Base-by-base conservation (phyloP, 2,888 invertebrate genomes). In the Mimas tiliae region DNA sequence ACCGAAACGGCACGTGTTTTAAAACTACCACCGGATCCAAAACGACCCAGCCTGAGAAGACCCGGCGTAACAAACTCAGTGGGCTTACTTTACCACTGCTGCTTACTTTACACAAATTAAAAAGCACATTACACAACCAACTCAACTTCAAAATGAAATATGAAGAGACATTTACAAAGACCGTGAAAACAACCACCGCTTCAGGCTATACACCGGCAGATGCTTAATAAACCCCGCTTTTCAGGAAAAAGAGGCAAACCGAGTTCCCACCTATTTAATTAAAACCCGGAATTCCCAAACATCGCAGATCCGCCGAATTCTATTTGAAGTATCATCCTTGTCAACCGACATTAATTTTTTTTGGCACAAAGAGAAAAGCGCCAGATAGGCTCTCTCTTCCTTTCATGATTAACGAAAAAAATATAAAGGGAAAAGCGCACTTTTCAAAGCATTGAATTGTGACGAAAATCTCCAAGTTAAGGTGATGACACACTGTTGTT, bases 401-500 rank as follows among this genome's bases (percentile, higher is more conserved):
- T 58, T 58, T 58, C 58, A 12, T 58, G 58, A 58, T 58, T 58
- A 58, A 58, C 58, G 42, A 58, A 58, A 58, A 58, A 58, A 58
- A 58, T 42, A 58, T 58, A n/a, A 58, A 58, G 16, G 38, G 19
- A 58, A 38, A 58, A 58, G 38, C 58, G 42, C 58, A 58, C 42
- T 58, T 58, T 58, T 58, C 58, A 58, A 58, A 58, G 58, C 58
- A 58, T 58, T 58, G 58, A 58, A 58, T 19, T 58, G 38, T 58
- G 58, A 42, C 19, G 58, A 58, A 55, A 58, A 58, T 58, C 38
- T 58, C 14, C 42, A 38, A 1, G 6, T 11, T 58, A 58, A 42
- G 58, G 11, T 19, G 19, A 6, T 8, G 42, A 42, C 6, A 58
- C 58, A 58, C 42, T 19, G 50, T 11, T 19, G 50, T 50, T 19